Evolutionary conservation across 1,140 invertebrate species (phyloP).

Genomic region (Panagrolaimus sp.): DNA sequence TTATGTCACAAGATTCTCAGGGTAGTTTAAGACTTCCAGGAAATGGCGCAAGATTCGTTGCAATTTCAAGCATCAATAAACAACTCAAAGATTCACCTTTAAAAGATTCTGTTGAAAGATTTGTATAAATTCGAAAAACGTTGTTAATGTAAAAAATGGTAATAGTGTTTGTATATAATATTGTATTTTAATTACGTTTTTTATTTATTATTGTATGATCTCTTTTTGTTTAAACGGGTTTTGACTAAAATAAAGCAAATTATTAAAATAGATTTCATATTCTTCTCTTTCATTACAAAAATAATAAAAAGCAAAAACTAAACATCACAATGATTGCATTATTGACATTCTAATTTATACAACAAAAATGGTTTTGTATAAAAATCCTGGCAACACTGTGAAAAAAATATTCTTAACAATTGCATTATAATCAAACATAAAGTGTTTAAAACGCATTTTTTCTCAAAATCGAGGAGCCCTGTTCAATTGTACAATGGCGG

Average conservation of each 20-base stretch:
- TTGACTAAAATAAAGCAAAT: constrained; percentile 71
- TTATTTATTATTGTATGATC: constrained; percentile 1
- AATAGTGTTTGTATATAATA: background rate
- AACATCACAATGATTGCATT: no score
- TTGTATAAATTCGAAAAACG: constrained; percentile 61
- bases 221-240: background rate
- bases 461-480: no score
- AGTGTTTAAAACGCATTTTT: no score
- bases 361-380: no score
- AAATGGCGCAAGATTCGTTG: background rate
- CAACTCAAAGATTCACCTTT: constrained; percentile 62
- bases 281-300: no score
- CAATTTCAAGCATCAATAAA: background rate
- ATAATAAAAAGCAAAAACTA: no score
- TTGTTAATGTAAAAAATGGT: constrained; percentile 72
- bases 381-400: no score
- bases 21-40: background rate
- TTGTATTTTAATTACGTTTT: no score
- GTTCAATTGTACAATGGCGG: no score
- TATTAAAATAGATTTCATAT: constrained; percentile 82
- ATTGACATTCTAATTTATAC: no score
- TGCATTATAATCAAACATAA: no score
- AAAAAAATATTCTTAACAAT: no score
- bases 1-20: background rate
- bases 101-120: constrained; percentile 4